These are phyloP conservation scores for Perdita meconis DNA, from an alignment of 2,888 invertebrate genomes.

Conservation along the genomic window DNA sequence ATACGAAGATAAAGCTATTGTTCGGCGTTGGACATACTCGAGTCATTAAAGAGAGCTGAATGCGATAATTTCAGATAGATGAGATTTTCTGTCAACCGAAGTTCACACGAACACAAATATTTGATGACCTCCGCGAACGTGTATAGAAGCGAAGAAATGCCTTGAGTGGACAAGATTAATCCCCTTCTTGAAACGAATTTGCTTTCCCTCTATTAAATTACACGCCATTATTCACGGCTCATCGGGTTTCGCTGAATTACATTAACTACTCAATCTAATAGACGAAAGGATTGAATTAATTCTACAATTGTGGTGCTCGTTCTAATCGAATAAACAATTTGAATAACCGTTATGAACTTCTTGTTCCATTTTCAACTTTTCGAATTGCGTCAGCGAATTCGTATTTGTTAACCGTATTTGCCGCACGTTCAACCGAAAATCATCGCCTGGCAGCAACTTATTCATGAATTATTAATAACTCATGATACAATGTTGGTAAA, in stretches of 20 bases:
- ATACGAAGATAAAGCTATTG: constrained; percentile 21
- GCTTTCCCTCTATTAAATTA: constrained; percentile 9
- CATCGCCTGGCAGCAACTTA: too few species aligned
- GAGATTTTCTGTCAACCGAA: constrained; percentile 1
- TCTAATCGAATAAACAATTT: background rate
- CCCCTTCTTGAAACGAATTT: background rate
- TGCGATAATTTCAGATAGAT: constrained; percentile 1
- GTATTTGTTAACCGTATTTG: too few species aligned
- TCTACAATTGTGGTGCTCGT: too few species aligned
- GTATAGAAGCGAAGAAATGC: background rate
- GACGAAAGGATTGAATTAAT: too few species aligned
- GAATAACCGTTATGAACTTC: background rate
- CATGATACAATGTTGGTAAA: too few species aligned
- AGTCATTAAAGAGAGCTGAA: constrained; percentile 4
- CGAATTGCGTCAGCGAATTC: too few species aligned
- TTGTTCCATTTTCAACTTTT: too few species aligned
- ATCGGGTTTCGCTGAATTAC: background rate
- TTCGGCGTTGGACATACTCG: background rate
- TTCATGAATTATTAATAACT: too few species aligned
- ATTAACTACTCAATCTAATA: background rate
- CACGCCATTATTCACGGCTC: background rate
- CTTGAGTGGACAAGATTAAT: background rate
- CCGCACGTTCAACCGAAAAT: too few species aligned
- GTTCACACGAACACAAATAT: background rate
- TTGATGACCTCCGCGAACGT: constrained; percentile 10